A percentile compares a stretch with the other conserved stretches of the same genome.
phyloP scores from a whole-genome alignment of 2,113 vertebrate species.

The Xiphophorus hellerii region DNA sequence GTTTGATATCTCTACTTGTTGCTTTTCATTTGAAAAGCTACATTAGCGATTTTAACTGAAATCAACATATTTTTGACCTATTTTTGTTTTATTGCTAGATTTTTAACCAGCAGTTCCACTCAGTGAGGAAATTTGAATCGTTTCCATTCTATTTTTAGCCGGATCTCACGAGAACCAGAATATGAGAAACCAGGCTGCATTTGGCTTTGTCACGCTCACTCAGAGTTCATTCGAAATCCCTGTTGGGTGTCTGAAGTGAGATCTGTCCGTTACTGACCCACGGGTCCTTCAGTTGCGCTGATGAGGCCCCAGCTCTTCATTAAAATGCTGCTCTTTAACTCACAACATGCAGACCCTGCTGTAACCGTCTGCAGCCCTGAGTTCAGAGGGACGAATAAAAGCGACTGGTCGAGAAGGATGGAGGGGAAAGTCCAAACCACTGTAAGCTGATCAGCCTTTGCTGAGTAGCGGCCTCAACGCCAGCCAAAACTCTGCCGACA shows the following conservation, averaged over 20 bases:
- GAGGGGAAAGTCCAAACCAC: constrained; percentile 69
- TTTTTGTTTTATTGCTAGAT: too few species aligned
- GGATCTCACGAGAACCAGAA: neutral
- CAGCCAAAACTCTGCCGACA: constrained; percentile 26
- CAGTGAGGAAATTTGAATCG: neutral
- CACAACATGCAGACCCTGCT: constrained; percentile 59
- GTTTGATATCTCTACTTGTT: too few species aligned
- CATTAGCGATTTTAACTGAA: too few species aligned
- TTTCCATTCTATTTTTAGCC: neutral
- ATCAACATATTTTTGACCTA: too few species aligned
- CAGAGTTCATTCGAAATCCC: constrained; percentile 39
- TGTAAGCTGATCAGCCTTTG: constrained; percentile 54
- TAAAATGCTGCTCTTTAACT: constrained; percentile 55
- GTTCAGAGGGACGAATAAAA: constrained; percentile 61
- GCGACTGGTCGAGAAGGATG: constrained; percentile 26
- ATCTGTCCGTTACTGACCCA: constrained; percentile 41
- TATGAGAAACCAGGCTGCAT: neutral
- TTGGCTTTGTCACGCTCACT: constrained; percentile 19
- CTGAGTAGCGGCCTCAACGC: constrained; percentile 20
- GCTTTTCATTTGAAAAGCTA: too few species aligned
- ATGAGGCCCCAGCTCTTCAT: constrained; percentile 63
- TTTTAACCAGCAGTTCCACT: too few species aligned
- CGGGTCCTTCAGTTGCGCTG: constrained; percentile 44
- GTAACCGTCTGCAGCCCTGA: constrained; percentile 62
- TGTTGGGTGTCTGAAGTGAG: constrained; percentile 32